phyloP scores from a whole-genome alignment of 2,797 vertebrate species.

The Heliangelus exortis region DNA sequence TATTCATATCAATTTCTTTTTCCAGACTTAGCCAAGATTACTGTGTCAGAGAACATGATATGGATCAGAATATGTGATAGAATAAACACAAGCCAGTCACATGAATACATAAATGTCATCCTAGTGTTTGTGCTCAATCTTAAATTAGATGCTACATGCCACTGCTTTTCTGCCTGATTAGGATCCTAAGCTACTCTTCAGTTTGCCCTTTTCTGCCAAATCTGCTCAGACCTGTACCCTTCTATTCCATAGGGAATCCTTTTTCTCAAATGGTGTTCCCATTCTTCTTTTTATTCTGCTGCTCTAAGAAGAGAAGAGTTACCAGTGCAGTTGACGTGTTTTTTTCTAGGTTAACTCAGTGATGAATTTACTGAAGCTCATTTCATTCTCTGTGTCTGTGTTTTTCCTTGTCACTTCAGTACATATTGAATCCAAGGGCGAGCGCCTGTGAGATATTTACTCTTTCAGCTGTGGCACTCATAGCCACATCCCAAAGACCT shows the following conservation, averaged over 20 bases:
- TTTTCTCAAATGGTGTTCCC: background rate
- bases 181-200: background rate
- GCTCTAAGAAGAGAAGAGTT: background rate
- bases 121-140: background rate
- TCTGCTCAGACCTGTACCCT: background rate
- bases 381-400: background rate
- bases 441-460: background rate
- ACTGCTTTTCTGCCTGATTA: background rate
- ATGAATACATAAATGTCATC: background rate
- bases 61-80: background rate
- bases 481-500: background rate
- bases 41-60: background rate
- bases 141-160: background rate
- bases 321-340: background rate
- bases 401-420: background rate
- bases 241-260: background rate
- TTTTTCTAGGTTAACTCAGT: background rate
- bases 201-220: rapidly evolving
- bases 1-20: background rate
- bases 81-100: background rate
- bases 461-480: background rate
- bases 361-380: background rate
- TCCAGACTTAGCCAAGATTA: background rate
- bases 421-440: background rate
- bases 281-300: background rate